Conservation (phyloP, 2,797 vertebrate species). For the Hippoglossus hippoglossus region DNA sequence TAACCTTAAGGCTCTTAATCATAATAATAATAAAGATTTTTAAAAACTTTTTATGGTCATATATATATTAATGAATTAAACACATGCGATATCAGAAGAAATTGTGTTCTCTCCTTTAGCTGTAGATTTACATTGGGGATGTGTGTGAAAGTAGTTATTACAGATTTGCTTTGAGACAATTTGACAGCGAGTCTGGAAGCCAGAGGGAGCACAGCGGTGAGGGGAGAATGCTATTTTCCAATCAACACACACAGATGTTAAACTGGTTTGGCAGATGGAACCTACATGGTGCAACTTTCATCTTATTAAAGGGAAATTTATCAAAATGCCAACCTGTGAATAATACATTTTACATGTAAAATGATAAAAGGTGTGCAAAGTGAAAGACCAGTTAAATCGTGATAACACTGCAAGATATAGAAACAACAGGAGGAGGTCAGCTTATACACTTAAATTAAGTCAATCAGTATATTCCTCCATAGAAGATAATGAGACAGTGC, state of each 20-base stretch:
- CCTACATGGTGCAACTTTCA: conserved; percentile 7
- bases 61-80: no score
- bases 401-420: conserved; percentile 22
- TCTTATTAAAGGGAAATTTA: conserved; percentile 19
- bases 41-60: background rate
- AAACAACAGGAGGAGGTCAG: conserved; percentile 26
- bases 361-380: conserved; percentile 18
- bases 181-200: conserved; percentile 51
- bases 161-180: conserved; percentile 56
- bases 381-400: conserved; percentile 26
- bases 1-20: background rate
- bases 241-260: conserved; percentile 42
- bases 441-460: conserved; percentile 54
- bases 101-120: conserved; percentile 22
- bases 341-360: conserved; percentile 14
- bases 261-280: conserved; percentile 42
- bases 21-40: no score
- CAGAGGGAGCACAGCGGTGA: conserved; percentile 34
- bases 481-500: conserved; percentile 67
- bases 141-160: conserved; percentile 53
- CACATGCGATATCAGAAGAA: no score
- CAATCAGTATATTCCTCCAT: conserved; percentile 48
- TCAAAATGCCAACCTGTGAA: conserved; percentile 19
- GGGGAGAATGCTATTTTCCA: conserved; percentile 45
- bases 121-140: conserved; percentile 51